Evolutionary conservation across 2,113 vertebrate genomes (phyloP), one percentile per base, ranked within the genome.

Genomic region (Ctenodactylus gundi): DNA sequence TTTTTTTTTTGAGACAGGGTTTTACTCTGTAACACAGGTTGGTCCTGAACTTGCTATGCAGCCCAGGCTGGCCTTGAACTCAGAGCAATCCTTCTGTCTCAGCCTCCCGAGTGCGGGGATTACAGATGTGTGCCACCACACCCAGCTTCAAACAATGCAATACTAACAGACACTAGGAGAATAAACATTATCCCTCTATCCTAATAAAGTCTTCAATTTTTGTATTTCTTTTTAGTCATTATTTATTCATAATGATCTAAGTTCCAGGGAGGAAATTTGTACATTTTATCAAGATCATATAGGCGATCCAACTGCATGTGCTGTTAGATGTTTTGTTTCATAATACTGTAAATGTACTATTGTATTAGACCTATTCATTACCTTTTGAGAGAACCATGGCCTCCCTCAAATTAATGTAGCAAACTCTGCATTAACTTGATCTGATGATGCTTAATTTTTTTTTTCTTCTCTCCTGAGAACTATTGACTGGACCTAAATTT

Each of bases 401-500:
- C 31, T 53, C 83, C 68, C 31, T 53, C 83, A 85, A 44, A 58
- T 75, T 85, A 78, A 39, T 14, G 29, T 34, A 31, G 55, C 23
- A 60, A 80, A 62, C 44, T 64, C 25, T 77, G 51, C 90, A 46
- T 73, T 90, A 84, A n/a, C 65, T 89, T 84, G 77, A 91, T 90
- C 65, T 91, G 73, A 84, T 95, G 49, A 88, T 46, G 53, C 17
- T 88, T n/a, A 44, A 41, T 55, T 93, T 76, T 85, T 77, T 46
- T 58, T 53, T 15, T 88, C 62, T 57, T 44, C 23, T 86, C n/a
- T 95, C 41, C 93, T 91, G 76, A 94, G 86, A 87, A 96, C 70
- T 95, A 91, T 94, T 84, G 92, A 96, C 92, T 67, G 49, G 49
- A 77, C 65, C 57, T 94, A 89, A 97, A 97, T 88, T 96, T 95